Base-by-base conservation (phyloP, 2,113 vertebrate species). In the Heteronetta atricapilla region DNA sequence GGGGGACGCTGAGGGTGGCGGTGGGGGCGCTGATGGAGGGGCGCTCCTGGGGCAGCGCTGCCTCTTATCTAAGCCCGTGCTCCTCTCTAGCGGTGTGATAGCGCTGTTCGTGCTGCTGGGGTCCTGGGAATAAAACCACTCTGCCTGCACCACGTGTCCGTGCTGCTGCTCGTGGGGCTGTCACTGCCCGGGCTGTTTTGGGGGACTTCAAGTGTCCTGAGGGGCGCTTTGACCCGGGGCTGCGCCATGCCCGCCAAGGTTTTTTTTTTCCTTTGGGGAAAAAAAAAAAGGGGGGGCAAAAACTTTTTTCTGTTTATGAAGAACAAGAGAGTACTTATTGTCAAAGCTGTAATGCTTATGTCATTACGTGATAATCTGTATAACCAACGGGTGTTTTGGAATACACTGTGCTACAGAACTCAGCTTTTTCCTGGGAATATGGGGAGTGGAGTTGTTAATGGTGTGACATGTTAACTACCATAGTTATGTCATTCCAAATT, bases 271-370 rank as follows among this genome's bases (percentile, higher is more conserved):
- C 1, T 4, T 8, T 46, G 53, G 16, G 10, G 16, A 7, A 28
- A 40, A 62, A 7, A 28, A 40, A 62, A 78, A 58, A 3, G 15
- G 14, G 34, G 60, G 38, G 10, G 38, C 38, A 87, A 38, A 0
- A 34, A 52, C 33, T 21, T 18, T 44, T 44, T 42, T 22, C 5
- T 50, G 19, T 5, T 58, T 73, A 66, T 56, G 13, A 68, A 55
- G 6, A 3, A 16, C 20, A 62, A 82, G 62, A 64, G 33, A 19
- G 8, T 29, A 52, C 16, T 62, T 8, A 8, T 2, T 88, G 8
- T 13, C 2, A 68, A 72, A 67, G 13, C 3, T 63, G 13, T 67
- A 12, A 50, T 79, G 19, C 0, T 0, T 14, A 8, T 36, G 13
- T 40, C 13, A 28, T 64, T 55, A 59, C 59, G 31, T 56, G 10